phyloP scores from a whole-genome alignment of 2,888 invertebrate genomes.

The Bellardia pandia region DNA sequence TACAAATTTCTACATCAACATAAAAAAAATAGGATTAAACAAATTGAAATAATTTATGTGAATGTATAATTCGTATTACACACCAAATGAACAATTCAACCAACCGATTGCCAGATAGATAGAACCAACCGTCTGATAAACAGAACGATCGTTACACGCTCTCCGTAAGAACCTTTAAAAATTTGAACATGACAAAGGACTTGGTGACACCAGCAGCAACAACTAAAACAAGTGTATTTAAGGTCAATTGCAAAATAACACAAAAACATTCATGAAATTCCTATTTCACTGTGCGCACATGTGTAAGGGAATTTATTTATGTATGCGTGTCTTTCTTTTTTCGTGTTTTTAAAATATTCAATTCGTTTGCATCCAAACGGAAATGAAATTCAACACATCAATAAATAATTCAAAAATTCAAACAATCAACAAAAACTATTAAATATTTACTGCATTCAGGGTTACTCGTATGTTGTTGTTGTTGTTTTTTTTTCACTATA shows the following conservation, averaged over 20 bases:
- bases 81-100: neutral
- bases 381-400: constrained; percentile 57
- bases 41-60: constrained; percentile 12
- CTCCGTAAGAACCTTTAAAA: constrained; percentile 1
- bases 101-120: neutral
- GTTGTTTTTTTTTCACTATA: constrained; percentile 3
- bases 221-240: constrained; percentile 23
- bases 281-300: constrained; percentile 21
- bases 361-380: constrained; percentile 37
- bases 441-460: constrained; percentile 48
- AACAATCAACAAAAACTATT: constrained; percentile 39
- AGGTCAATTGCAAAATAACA: constrained; percentile 32
- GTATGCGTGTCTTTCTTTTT: neutral
- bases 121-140: too few relatives aligned
- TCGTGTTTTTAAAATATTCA: constrained; percentile 28
- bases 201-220: constrained; percentile 11
- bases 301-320: neutral
- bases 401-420: constrained; percentile 53
- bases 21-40: constrained; percentile 6
- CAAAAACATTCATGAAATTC: constrained; percentile 26
- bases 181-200: constrained; percentile 35
- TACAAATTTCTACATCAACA: constrained; percentile 22
- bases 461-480: constrained; percentile 12
- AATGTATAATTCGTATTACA: neutral
- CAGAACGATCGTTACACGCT: neutral